Percentiles rank a stretch among this genome's conserved stretches.
phyloP scores from a whole-genome alignment of 1,140 invertebrate species.

The Globodera ellingtonae region DNA sequence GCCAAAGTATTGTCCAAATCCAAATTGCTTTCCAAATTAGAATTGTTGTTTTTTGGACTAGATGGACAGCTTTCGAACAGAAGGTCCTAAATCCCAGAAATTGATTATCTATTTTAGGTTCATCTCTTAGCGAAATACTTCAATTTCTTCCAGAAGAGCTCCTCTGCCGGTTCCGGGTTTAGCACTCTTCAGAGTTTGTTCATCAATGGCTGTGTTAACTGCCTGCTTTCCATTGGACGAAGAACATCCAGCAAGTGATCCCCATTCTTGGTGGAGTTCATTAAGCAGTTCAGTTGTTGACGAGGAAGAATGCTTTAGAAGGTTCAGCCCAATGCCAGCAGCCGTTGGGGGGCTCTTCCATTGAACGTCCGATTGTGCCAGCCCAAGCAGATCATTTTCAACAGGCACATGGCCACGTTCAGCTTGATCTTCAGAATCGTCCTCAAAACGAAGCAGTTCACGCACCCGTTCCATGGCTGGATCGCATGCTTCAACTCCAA shows the following conservation, averaged over 20 bases:
- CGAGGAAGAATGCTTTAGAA: neutral
- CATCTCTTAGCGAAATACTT: neutral
- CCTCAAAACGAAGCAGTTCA: constrained; percentile 20
- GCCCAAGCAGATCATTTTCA: neutral
- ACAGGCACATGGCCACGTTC: neutral
- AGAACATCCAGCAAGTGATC: neutral
- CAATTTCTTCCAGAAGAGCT: neutral
- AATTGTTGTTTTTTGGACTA: neutral
- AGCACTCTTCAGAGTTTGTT: neutral
- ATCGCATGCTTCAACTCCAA: constrained; percentile 7
- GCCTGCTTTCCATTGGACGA: neutral
- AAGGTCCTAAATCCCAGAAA: neutral
- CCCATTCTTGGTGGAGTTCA: neutral
- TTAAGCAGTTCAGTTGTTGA: neutral
- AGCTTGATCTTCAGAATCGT: neutral
- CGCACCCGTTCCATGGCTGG: constrained; percentile 23
- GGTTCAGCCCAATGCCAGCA: neutral
- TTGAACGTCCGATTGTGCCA: neutral
- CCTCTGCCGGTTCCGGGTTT: neutral
- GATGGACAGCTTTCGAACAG: neutral
- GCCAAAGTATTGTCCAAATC: neutral
- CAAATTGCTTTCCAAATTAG: neutral
- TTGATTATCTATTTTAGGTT: neutral
- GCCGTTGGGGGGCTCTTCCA: neutral
- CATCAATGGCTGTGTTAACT: neutral